Base-by-base conservation (phyloP, 2,797 vertebrate genomes). In the Eurystomus glaucurus region DNA sequence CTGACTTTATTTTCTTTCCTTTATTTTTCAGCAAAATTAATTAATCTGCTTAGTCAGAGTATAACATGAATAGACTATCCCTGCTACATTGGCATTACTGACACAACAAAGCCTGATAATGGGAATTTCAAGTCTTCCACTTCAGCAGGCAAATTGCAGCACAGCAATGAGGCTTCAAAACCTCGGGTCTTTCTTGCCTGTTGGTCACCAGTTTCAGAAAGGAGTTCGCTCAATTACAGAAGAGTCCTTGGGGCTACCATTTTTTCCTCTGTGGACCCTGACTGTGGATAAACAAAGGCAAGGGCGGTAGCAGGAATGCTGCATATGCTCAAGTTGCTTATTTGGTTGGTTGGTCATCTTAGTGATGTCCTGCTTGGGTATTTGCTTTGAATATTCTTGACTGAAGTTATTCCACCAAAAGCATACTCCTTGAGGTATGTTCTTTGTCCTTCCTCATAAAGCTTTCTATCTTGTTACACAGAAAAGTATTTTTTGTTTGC, bases 361-460 rank as follows among this genome's bases (percentile, higher is more conserved):
- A 8, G 14, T 10, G 22, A 75, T 35, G 11, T 52, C 65, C 45
- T 86, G 28, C n/a, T 46, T 61, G 14, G 2, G 11, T 43, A 64
- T 54, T 69, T 85, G 26, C 46, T 76, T 80, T 50, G 12, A 25
- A 70, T 31, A 55, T 35, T 85, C 48, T 55, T 37, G 43, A 74
- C 18, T 62, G 45, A 81, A 92, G 45, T 17, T 77, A 50, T 14
- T 88, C 15, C 22, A 90, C 9, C 43, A 31, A 3, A 82, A 84
- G 18, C 2, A 6, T 31, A 74, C 3, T 43, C 12, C 31, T 16
- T 35, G 18, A 81, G 3, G 11, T 2, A 5, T 0, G 4, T 51
- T 77, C 62, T 60, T 51, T n/a, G 46, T 26, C 16, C 6, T 76
- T 60, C 31, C 29, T 33, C 26, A 39, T 8, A 69, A 65, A 61